A percentile compares a stretch with the other conserved stretches of the same genome.
Conservation (phyloP, 2,888 invertebrate species). For the Dynastes maya region DNA sequence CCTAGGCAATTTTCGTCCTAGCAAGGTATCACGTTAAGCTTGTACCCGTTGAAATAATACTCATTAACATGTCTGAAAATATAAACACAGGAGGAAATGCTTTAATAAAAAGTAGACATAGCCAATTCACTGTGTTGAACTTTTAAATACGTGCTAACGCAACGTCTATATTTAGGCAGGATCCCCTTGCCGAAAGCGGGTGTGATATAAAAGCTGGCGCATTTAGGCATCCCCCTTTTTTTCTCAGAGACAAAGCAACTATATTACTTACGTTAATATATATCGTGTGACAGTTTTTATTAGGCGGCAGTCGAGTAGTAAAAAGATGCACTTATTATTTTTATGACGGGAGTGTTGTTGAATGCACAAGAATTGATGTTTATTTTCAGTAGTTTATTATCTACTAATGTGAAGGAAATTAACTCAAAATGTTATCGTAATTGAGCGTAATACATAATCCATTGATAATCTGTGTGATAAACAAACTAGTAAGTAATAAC, state of each 20-base stretch:
- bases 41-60: slow-evolving; percentile 43
- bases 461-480: not conserved
- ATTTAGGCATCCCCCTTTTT: slow-evolving; percentile 37
- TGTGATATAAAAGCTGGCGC: slow-evolving; percentile 43
- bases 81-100: slow-evolving; percentile 47
- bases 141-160: slow-evolving; percentile 56
- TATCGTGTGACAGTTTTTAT: slow-evolving; percentile 43
- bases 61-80: slow-evolving; percentile 50
- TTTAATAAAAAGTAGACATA: slow-evolving; percentile 51
- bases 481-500: not conserved
- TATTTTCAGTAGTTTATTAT: slow-evolving; percentile 7
- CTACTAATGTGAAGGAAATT: slow-evolving; percentile 19
- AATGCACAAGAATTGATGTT: slow-evolving; percentile 12
- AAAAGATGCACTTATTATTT: slow-evolving; percentile 46
- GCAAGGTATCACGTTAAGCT: slow-evolving; percentile 21
- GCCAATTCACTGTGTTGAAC: slow-evolving; percentile 56
- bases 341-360: slow-evolving; percentile 33
- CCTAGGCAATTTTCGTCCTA: slow-evolving; percentile 11
- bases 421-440: not conserved
- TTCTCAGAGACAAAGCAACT: slow-evolving; percentile 22
- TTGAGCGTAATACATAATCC: not conserved
- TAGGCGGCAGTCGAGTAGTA: slow-evolving; percentile 38
- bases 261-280: slow-evolving; percentile 38
- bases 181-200: slow-evolving; percentile 38
- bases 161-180: slow-evolving; percentile 54